A percentile compares a stretch with the other conserved stretches of the same genome.
phyloP scores from a whole-genome alignment of 2,888 invertebrate species.

The Noctua comes region DNA sequence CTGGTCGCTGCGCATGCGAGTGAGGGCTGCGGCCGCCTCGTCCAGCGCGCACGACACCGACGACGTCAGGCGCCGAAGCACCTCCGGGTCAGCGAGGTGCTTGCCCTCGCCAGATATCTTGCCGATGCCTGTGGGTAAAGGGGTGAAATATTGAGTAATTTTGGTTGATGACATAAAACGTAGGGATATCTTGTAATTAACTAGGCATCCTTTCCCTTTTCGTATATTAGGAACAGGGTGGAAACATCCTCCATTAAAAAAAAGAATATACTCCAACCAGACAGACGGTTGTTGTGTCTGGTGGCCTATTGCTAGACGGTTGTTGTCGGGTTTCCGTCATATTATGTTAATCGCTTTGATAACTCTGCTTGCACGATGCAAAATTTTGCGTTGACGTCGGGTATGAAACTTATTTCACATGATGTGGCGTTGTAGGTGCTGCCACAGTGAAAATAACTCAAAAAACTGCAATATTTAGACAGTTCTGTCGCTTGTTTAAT shows the following conservation, averaged over 20 bases:
- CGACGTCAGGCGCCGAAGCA: slow-evolving; percentile 95
- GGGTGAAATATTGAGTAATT: background rate
- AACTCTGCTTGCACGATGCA: background rate
- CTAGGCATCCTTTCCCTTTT: background rate
- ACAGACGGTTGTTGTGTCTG: background rate
- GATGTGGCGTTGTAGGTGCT: background rate
- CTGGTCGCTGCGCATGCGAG: slow-evolving; percentile 98
- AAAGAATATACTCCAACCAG: background rate
- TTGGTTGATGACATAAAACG: background rate
- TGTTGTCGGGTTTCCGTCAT: background rate
- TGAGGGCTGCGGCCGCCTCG: slow-evolving; percentile 98
- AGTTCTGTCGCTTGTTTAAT: background rate
- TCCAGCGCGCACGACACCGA: slow-evolving; percentile 98
- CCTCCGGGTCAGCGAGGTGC: slow-evolving; percentile 96
- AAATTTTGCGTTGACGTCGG: background rate
- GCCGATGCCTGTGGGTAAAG: slow-evolving; percentile 92
- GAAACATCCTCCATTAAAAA: background rate
- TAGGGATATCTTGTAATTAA: background rate
- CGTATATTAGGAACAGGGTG: background rate
- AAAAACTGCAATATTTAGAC: background rate
- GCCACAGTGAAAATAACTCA: background rate
- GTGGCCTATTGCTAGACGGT: background rate
- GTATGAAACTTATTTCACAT: background rate
- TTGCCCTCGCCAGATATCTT: slow-evolving; percentile 95
- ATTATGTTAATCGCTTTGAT: background rate